A percentile compares a stretch with the other conserved stretches of the same genome.
Conservation (phyloP, 1,140 invertebrate species). For the Centruroides sculpturatus region DNA sequence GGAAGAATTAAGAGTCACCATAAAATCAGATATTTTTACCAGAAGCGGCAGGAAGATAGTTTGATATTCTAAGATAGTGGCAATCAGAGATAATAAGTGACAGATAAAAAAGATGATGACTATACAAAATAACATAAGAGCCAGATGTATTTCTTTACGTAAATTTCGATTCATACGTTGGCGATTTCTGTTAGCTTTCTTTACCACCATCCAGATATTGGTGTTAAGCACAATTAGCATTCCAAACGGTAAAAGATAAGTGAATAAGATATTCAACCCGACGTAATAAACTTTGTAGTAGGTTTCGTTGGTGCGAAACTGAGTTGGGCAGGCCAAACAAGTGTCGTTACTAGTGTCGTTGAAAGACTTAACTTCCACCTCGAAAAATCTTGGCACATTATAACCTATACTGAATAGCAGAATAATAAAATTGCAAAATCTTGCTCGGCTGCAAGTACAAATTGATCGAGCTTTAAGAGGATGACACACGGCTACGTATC, state of each 20-base stretch:
- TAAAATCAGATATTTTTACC: slow-evolving; percentile 45
- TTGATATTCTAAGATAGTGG: slow-evolving; percentile 65
- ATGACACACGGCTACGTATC: slow-evolving; percentile 92
- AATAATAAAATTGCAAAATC: slow-evolving; percentile 68
- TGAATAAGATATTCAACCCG: slow-evolving; percentile 10
- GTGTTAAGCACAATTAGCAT: slow-evolving; percentile 71
- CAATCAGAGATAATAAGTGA: slow-evolving; percentile 75
- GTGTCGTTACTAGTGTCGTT: slow-evolving; percentile 11
- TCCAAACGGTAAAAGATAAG: slow-evolving; percentile 68
- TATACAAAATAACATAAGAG: slow-evolving; percentile 85
- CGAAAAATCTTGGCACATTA: slow-evolving; percentile 57
- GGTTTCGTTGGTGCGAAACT: slow-evolving; percentile 47
- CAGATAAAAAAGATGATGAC: slow-evolving; percentile 86
- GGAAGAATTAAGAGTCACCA: slow-evolving; percentile 90
- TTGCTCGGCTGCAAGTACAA: slow-evolving; percentile 77
- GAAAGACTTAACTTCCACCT: slow-evolving; percentile 18
- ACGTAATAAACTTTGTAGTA: slow-evolving; percentile 62
- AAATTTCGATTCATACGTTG: slow-evolving; percentile 58
- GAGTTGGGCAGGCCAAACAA: slow-evolving; percentile 41
- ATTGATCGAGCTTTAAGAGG: slow-evolving; percentile 70
- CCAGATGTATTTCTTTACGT: slow-evolving; percentile 69
- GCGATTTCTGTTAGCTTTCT: slow-evolving; percentile 61
- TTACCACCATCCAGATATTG: slow-evolving; percentile 54
- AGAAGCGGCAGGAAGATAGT: slow-evolving; percentile 14
- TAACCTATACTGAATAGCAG: slow-evolving; percentile 67